Percentiles rank a stretch among this genome's conserved stretches.
Evolutionary conservation across 2,797 vertebrate species (phyloP).

Genomic region (Peromyscus eremicus): DNA sequence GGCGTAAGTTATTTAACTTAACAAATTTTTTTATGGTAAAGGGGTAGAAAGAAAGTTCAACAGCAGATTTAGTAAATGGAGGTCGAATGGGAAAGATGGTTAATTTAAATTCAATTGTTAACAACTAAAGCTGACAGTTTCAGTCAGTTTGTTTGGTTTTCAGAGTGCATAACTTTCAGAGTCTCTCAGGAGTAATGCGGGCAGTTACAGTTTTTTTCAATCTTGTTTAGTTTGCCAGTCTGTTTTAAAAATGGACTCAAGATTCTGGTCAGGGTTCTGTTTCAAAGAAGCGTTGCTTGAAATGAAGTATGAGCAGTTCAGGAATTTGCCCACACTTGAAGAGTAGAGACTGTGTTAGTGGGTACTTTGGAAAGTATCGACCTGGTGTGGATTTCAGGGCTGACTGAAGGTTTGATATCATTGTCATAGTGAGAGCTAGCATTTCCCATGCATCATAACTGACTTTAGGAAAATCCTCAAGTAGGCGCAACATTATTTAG

Average conservation of each 20-base stretch:
- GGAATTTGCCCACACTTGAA: not conserved
- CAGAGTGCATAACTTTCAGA: slow-evolving; percentile 36
- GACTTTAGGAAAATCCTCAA: not conserved
- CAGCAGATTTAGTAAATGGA: slow-evolving; percentile 34
- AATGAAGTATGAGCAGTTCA: not conserved
- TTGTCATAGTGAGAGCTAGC: not conserved
- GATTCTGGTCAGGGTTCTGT: slow-evolving; percentile 33
- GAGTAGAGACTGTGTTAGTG: not conserved
- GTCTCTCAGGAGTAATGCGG: not conserved
- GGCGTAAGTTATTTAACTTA: slow-evolving; percentile 26
- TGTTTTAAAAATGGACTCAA: slow-evolving; percentile 2
- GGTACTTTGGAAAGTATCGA: slow-evolving; percentile 5
- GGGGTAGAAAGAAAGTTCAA: slow-evolving; percentile 42
- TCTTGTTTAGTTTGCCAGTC: not conserved
- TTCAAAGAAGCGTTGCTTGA: not conserved
- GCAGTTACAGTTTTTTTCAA: not conserved
- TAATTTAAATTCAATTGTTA: slow-evolving; percentile 15
- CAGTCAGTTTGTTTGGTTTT: slow-evolving; percentile 55
- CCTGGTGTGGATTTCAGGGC: slow-evolving; percentile 16
- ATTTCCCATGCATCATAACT: not conserved
- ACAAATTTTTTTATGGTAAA: slow-evolving; percentile 20
- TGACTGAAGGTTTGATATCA: not conserved
- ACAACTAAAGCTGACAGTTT: not conserved
- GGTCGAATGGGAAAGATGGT: not conserved
- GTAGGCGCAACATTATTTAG: not conserved